Evolutionary conservation across 2,888 invertebrate genomes (phyloP).

Genomic region (Synanthedon andrenaeformis): DNA sequence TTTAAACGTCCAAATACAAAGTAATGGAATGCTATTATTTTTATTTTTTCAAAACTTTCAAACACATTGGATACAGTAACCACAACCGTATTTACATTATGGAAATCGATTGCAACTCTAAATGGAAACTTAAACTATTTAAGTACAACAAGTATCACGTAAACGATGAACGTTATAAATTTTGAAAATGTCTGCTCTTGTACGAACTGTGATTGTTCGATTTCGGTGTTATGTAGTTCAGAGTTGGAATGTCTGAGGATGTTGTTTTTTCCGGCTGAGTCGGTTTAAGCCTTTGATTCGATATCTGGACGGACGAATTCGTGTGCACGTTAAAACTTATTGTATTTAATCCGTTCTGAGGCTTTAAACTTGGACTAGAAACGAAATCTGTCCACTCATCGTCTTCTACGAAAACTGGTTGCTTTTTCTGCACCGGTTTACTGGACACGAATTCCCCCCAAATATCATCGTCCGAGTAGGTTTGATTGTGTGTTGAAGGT

Average conservation of each 20-base stretch:
- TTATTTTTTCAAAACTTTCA: no score
- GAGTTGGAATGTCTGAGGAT: constrained; percentile 48
- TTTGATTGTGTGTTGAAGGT: constrained; percentile 21
- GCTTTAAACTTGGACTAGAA: constrained; percentile 52
- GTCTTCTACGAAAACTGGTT: constrained; percentile 37
- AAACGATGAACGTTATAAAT: constrained; percentile 55
- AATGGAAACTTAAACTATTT: constrained; percentile 13
- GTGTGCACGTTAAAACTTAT: constrained; percentile 61
- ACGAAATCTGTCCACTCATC: constrained; percentile 67
- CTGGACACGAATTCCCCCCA: constrained; percentile 74
- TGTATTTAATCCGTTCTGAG: constrained; percentile 57
- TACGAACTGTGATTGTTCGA: constrained; percentile 37
- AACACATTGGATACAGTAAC: neutral
- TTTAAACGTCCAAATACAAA: no score
- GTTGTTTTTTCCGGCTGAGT: constrained; percentile 16
- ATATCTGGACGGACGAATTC: constrained; percentile 27
- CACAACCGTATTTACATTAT: neutral
- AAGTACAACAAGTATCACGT: constrained; percentile 35
- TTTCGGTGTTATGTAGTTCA: constrained; percentile 63
- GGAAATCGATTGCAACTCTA: neutral
- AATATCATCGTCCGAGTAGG: constrained; percentile 59
- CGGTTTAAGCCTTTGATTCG: neutral
- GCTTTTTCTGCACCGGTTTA: constrained; percentile 40
- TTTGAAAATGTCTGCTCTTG: constrained; percentile 61
- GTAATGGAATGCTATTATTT: no score